Conservation (phyloP, 2,888 invertebrate genomes). For the Sesia bembeciformis region DNA sequence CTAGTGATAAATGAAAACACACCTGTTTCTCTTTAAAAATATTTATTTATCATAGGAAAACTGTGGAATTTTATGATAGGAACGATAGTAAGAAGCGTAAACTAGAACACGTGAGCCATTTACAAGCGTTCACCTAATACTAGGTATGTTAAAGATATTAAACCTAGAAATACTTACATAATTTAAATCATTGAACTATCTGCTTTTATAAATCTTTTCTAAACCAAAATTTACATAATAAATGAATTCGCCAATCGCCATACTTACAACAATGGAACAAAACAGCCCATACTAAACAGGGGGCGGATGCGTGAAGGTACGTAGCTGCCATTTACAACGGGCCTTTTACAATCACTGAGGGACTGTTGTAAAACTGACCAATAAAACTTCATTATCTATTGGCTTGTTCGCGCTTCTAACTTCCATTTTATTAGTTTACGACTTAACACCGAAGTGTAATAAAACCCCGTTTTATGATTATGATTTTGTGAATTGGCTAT, state of each 20-base stretch:
- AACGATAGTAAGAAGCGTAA: too few species aligned
- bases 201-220: too few species aligned
- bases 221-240: not conserved
- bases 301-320: conserved; percentile 28
- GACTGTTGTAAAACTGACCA: conserved; percentile 70
- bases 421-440: conserved; percentile 70
- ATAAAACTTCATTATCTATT: conserved; percentile 74
- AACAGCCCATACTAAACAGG: not conserved
- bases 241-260: conserved; percentile 26
- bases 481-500: conserved; percentile 20
- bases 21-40: too few species aligned
- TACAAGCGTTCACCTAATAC: too few species aligned
- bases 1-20: too few species aligned
- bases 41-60: too few species aligned
- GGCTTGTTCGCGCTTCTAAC: conserved; percentile 68
- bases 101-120: too few species aligned
- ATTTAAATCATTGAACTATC: too few species aligned
- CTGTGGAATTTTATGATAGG: too few species aligned
- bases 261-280: conserved; percentile 6
- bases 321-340: conserved; percentile 27
- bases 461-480: conserved; percentile 31
- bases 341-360: conserved; percentile 57
- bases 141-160: too few species aligned
- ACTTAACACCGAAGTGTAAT: conserved; percentile 31
- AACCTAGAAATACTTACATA: too few species aligned